Conservation (phyloP, 2,113 vertebrate species). For the Ciconia stormi region DNA sequence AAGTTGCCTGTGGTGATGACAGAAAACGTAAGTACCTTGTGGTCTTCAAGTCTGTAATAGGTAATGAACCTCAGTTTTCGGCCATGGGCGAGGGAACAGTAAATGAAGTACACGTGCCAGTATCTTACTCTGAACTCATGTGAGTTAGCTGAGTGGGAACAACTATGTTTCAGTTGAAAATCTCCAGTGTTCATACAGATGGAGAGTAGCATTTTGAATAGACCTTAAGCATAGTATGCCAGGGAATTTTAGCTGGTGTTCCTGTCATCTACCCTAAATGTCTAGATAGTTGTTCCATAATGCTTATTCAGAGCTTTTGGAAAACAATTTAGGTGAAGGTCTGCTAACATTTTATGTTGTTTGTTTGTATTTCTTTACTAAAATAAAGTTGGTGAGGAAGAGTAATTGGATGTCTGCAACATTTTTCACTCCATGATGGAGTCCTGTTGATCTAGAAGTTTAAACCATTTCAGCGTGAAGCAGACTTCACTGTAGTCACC, state of each 20-base stretch:
- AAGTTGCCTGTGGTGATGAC: conserved; percentile 87
- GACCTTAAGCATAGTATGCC: not conserved
- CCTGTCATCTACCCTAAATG: not conserved
- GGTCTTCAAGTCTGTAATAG: not conserved
- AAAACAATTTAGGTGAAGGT: not conserved
- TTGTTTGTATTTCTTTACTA: not conserved
- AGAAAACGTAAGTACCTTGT: conserved; percentile 76
- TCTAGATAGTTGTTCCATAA: not conserved
- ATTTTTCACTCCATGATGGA: not conserved
- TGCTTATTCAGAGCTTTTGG: not conserved
- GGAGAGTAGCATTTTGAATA: not conserved
- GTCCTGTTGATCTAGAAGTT: not conserved
- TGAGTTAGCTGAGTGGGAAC: not conserved
- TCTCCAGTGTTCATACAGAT: not conserved
- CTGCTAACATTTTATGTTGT: not conserved
- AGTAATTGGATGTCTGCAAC: not conserved
- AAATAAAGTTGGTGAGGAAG: not conserved
- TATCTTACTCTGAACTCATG: not conserved
- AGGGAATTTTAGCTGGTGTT: not conserved
- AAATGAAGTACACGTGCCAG: not conserved
- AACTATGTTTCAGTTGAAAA: not conserved
- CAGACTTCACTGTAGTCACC: not conserved
- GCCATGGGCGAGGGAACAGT: not conserved
- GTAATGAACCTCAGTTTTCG: not conserved
- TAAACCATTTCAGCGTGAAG: not conserved